Evolutionary conservation across 1,140 invertebrate genomes (phyloP).

Genomic region (Leptonema lineaticorne): DNA sequence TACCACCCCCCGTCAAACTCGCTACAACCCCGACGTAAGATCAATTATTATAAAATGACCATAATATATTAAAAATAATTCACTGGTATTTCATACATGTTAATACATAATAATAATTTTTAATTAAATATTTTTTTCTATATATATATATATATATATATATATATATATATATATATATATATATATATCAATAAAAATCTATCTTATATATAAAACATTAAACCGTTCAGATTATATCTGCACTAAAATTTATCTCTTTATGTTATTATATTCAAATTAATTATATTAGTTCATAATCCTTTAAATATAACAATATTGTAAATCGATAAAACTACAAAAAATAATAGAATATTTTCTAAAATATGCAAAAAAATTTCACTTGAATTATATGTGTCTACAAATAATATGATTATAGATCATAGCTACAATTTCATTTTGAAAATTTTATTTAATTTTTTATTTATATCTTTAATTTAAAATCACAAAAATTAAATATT

Average conservation of each 20-base stretch:
- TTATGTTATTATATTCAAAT: too few species aligned
- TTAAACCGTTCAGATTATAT: not conserved
- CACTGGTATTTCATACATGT: conserved; percentile 22
- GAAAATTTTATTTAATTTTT: not conserved
- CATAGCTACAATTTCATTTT: not conserved
- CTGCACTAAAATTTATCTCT: not conserved
- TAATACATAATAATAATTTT: not conserved
- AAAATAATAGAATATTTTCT: too few species aligned
- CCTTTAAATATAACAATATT: too few species aligned
- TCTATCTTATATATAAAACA: not conserved
- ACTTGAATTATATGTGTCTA: too few species aligned
- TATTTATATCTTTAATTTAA: not conserved
- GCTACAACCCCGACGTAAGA: conserved; percentile 66
- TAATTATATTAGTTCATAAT: too few species aligned
- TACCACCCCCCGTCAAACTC: conserved; percentile 73
- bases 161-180: too few species aligned
- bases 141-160: too few species aligned
- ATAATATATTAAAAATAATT: conserved; percentile 16
- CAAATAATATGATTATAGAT: too few species aligned
- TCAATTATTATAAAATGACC: conserved; percentile 11
- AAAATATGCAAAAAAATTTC: too few species aligned
- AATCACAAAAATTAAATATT: not conserved
- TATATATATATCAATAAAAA: too few species aligned
- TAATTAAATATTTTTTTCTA: too few species aligned
- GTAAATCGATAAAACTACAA: too few species aligned